Conservation (phyloP, 1,140 invertebrate genomes). For the Tetramorium alpestre region DNA sequence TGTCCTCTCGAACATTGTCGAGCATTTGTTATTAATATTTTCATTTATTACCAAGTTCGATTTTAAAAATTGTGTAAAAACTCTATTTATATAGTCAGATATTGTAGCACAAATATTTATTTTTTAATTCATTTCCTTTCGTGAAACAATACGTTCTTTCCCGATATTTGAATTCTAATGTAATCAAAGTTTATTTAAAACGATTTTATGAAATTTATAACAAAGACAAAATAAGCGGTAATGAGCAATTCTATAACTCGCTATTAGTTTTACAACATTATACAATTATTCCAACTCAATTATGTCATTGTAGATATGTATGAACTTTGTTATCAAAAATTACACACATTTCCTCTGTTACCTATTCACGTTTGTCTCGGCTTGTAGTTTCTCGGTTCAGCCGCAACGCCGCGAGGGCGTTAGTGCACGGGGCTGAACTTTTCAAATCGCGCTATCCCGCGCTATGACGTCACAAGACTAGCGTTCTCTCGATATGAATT, state of each 20-base stretch:
- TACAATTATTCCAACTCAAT: background rate
- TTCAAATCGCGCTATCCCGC: background rate
- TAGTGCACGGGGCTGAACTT: background rate
- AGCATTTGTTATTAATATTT: background rate
- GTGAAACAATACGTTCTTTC: background rate
- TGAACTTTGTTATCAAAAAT: background rate
- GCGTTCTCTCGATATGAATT: background rate
- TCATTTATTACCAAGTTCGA: background rate
- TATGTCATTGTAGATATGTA: conserved; percentile 3
- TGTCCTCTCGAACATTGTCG: background rate
- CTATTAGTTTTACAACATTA: background rate
- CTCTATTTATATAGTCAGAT: background rate
- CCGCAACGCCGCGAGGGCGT: conserved; percentile 9
- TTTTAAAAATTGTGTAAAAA: background rate
- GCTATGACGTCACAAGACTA: no score
- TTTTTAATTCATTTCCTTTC: background rate
- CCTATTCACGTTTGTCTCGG: no score
- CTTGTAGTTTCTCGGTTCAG: background rate
- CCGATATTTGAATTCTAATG: background rate
- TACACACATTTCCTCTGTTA: background rate
- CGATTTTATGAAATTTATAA: background rate
- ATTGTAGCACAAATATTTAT: background rate
- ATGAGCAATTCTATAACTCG: background rate
- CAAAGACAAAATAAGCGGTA: background rate
- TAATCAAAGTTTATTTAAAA: background rate